Evolutionary conservation across 2,888 invertebrate species (phyloP).

Genomic region (Mechanitis messenoides): DNA sequence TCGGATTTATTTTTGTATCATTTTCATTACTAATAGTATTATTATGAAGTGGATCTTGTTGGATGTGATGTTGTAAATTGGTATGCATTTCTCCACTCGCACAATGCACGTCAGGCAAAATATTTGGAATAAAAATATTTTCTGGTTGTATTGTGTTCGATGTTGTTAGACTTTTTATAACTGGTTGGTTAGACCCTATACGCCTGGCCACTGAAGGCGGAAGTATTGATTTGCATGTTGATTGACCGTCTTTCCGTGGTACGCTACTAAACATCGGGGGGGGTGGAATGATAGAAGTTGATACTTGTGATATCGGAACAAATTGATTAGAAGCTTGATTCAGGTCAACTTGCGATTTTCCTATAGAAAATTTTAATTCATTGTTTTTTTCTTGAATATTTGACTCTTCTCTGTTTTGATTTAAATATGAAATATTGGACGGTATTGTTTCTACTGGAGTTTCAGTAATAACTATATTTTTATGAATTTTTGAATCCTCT

Average conservation of each 20-base stretch:
- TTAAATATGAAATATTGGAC: background rate
- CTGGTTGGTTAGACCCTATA: constrained; percentile 53
- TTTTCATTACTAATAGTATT: background rate
- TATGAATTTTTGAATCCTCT: background rate
- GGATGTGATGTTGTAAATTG: background rate
- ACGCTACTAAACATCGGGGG: constrained; percentile 64
- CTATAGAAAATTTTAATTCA: constrained; percentile 13
- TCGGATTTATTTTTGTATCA: too few species aligned
- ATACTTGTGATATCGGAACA: constrained; percentile 24
- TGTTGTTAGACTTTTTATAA: constrained; percentile 45
- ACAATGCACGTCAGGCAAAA: background rate
- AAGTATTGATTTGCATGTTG: constrained; percentile 47
- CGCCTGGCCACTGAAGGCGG: constrained; percentile 67
- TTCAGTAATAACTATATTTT: background rate
- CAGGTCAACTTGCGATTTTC: constrained; percentile 20
- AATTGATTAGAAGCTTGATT: constrained; percentile 17
- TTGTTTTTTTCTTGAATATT: background rate
- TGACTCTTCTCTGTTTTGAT: background rate
- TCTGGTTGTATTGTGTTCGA: constrained; percentile 32
- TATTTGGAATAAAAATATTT: constrained; percentile 54
- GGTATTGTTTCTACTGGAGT: background rate
- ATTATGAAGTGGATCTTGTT: background rate
- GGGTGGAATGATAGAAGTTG: constrained; percentile 50
- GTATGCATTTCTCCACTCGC: background rate
- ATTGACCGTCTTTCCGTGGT: constrained; percentile 38